Percentiles rank a stretch among this genome's conserved stretches.
Conservation (phyloP, 2,888 invertebrate species). For the Chloroclysta siterata region DNA sequence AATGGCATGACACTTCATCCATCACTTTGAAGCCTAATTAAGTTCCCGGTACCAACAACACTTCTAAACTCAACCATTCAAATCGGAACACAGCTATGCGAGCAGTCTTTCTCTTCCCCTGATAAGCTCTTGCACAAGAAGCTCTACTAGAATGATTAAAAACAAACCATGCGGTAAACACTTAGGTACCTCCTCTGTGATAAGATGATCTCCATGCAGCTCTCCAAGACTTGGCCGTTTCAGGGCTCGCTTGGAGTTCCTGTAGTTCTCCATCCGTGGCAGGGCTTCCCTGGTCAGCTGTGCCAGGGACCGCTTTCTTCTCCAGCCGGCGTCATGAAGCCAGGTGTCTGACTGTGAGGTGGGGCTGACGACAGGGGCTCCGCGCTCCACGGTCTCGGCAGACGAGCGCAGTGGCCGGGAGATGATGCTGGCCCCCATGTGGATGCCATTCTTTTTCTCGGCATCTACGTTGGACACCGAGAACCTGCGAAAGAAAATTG, state of each 20-base stretch:
- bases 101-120: too few relatives aligned
- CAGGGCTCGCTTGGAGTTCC: conserved; percentile 89
- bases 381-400: conserved; percentile 64
- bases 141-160: too few relatives aligned
- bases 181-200: conserved; percentile 69
- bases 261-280: conserved; percentile 93
- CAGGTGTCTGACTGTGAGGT: conserved; percentile 68
- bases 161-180: too few relatives aligned
- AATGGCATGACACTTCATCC: too few relatives aligned
- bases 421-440: conserved; percentile 77
- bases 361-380: conserved; percentile 47
- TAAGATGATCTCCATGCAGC: conserved; percentile 88
- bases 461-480: conserved; percentile 70
- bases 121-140: too few relatives aligned
- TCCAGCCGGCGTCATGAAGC: conserved; percentile 78
- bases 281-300: conserved; percentile 91
- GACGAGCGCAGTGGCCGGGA: conserved; percentile 70
- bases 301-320: conserved; percentile 85
- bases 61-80: too few relatives aligned
- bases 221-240: conserved; percentile 94
- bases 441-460: conserved; percentile 79
- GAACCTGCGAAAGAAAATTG: conserved; percentile 59
- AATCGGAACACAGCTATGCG: too few relatives aligned
- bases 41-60: too few relatives aligned
- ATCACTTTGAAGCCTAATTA: too few relatives aligned